Conservation (phyloP, 2,797 vertebrate species). For the Lacerta bilineata region DNA sequence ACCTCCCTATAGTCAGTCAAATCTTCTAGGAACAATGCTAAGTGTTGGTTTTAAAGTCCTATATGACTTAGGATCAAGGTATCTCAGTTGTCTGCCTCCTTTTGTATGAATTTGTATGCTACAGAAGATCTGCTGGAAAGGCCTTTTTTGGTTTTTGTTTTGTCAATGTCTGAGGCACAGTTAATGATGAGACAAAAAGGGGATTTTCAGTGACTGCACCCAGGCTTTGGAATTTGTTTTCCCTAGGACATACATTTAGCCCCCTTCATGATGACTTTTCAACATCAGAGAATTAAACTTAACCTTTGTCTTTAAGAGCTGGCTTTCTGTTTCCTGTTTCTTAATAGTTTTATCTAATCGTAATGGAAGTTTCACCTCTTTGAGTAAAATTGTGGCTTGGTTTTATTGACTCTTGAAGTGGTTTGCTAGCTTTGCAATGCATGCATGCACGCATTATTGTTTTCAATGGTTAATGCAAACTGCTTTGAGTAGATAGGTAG, state of each 20-base stretch:
- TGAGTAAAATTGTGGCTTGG: background rate
- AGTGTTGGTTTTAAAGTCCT: background rate
- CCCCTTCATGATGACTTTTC: background rate
- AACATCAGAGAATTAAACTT: background rate
- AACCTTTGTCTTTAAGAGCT: background rate
- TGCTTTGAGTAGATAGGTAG: background rate
- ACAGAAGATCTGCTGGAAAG: background rate
- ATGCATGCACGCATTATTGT: background rate
- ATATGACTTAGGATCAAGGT: background rate
- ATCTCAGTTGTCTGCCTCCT: no score
- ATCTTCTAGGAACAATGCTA: background rate
- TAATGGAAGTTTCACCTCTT: background rate
- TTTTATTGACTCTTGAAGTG: background rate
- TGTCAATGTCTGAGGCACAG: background rate
- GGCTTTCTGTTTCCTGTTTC: background rate
- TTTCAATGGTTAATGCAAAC: background rate
- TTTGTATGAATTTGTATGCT: background rate
- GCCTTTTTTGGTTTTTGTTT: background rate
- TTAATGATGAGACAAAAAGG: background rate
- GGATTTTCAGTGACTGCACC: background rate
- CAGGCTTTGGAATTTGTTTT: background rate
- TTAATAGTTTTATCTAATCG: background rate
- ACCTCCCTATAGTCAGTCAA: background rate
- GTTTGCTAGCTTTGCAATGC: background rate
- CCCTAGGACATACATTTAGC: background rate